A percentile compares a stretch with the other conserved stretches of the same genome.
Evolutionary conservation across 2,888 invertebrate species (phyloP).

Genomic region (Acanthopleura granulata): DNA sequence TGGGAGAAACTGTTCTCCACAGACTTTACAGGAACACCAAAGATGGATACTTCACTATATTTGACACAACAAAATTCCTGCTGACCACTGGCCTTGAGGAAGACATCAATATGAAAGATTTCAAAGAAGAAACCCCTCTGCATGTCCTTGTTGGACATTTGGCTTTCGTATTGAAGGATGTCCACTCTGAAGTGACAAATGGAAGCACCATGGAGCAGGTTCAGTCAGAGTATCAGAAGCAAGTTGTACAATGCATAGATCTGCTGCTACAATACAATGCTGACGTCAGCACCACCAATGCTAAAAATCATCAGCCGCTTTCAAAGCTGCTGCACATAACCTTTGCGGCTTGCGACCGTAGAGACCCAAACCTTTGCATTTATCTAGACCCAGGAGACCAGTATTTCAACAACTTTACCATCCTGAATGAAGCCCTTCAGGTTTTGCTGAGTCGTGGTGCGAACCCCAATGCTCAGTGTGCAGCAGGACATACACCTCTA

Average conservation of each 20-base stretch:
- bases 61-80: constrained; percentile 78
- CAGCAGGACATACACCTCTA: constrained; percentile 72
- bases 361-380: constrained; percentile 80
- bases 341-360: constrained; percentile 76
- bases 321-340: constrained; percentile 75
- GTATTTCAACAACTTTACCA: constrained; percentile 55
- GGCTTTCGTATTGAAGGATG: constrained; percentile 65
- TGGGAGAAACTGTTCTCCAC: constrained; percentile 77
- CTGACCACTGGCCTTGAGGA: constrained; percentile 80
- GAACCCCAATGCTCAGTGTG: constrained; percentile 50
- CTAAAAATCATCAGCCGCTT: constrained; percentile 80
- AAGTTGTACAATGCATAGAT: constrained; percentile 56
- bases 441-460: constrained; percentile 57
- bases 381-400: constrained; percentile 74
- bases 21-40: constrained; percentile 70
- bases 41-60: constrained; percentile 72
- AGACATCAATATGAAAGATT: constrained; percentile 80
- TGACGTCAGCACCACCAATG: constrained; percentile 58
- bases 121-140: constrained; percentile 80
- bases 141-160: constrained; percentile 74
- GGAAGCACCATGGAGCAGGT: constrained; percentile 68
- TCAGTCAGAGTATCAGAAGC: constrained; percentile 56
- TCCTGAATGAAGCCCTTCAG: constrained; percentile 50
- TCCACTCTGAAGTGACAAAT: constrained; percentile 66
- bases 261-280: constrained; percentile 63